Base-by-base conservation (phyloP, 1,140 invertebrate species). In the Rhagoletis pomonella region DNA sequence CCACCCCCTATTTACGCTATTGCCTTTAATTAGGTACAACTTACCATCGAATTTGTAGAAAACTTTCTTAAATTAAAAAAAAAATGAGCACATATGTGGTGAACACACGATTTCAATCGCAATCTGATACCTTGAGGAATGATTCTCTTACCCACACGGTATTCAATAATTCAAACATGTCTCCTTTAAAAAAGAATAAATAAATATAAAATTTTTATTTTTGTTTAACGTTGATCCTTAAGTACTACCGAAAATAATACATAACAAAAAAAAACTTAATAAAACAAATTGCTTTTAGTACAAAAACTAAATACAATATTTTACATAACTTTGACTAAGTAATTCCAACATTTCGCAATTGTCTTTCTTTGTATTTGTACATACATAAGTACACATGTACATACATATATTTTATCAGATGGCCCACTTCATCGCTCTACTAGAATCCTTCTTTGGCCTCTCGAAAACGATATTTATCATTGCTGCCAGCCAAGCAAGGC, bases 401-500 rank as follows among this genome's bases (percentile, higher is more conserved):
- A 29, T 29, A 29, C 29, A 29, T 29, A 29, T 29, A 29, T 29
- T 29, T 29, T 29, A 29, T 29, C 29, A 60, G 17, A 73, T 39
- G 12, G 39, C 3, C 10, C 50, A 55, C 12, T 59, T 29, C 6
- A 17, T n/a, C 4, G 59, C 50, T 86, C 67, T 59, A n/a, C 65
- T 90, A 92, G 87, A 92, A 92, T 29, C 91, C 91, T 77, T 92
- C 91, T 89, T 92, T 92, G 85, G 91, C 91, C 81, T 90, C 89
- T 44, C 91, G 89, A 86, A 92, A 92, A 87, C 91, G 91, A 88
- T 92, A 92, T 47, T 88, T 88, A 50, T 91, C 89, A 73, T 89
- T 89, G 0, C 89, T 93, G 87, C 96, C 95, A 69, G 96, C 95
- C 84, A 98, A 93, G 89, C 97, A 98, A 7, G 96, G 95, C 87